Conservation (phyloP, 2,888 invertebrate genomes). For the Crematogaster levior region DNA sequence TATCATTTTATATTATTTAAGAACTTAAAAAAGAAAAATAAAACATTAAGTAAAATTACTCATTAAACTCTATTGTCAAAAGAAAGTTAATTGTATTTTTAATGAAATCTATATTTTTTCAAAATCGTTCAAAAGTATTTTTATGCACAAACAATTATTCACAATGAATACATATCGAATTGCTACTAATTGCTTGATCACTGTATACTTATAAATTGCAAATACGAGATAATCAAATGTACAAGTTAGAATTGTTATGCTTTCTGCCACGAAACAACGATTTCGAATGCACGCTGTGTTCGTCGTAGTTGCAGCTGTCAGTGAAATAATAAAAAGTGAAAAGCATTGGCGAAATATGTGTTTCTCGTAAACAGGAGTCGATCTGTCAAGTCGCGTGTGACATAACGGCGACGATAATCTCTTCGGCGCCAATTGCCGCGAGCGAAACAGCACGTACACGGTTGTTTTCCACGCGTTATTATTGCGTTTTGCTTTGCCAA, state of each 20-base stretch:
- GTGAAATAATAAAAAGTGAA: slow-evolving; percentile 65
- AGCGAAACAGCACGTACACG: slow-evolving; percentile 51
- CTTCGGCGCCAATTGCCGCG: slow-evolving; percentile 49
- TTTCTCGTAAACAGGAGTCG: slow-evolving; percentile 58
- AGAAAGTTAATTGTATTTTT: background rate
- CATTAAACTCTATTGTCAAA: background rate
- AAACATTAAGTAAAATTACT: slow-evolving; percentile 5
- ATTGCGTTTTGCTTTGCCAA: slow-evolving; percentile 23
- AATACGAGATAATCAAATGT: slow-evolving; percentile 26
- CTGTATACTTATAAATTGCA: background rate
- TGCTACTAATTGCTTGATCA: slow-evolving; percentile 20
- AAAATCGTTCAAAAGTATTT: background rate
- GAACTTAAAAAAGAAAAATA: background rate
- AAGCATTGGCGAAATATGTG: slow-evolving; percentile 55
- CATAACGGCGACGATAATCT: slow-evolving; percentile 64
- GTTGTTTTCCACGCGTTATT: slow-evolving; percentile 43
- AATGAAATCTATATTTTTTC: slow-evolving; percentile 7
- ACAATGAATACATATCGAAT: slow-evolving; percentile 11
- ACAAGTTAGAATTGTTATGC: background rate
- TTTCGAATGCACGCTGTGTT: slow-evolving; percentile 2
- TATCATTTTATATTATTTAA: too few species aligned
- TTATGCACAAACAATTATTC: background rate
- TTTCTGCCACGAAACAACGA: slow-evolving; percentile 13
- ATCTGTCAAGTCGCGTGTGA: slow-evolving; percentile 61
- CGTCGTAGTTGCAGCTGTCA: background rate